Evolutionary conservation across 2,797 vertebrate genomes (phyloP).

Genomic region (Danio kyathit): DNA sequence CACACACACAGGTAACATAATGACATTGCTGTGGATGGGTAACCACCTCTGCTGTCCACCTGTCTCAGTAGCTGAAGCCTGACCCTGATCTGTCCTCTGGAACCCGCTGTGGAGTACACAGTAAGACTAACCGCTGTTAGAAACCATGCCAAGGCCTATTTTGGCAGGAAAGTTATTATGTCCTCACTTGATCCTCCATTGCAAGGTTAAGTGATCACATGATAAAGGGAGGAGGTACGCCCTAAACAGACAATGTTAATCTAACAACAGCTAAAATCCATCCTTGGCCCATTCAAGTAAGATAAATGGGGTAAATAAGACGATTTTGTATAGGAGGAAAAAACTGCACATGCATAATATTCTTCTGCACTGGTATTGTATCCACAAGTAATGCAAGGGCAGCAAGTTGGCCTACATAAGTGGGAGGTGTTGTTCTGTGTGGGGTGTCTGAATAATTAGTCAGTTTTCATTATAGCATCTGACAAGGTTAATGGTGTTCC

Average conservation of each 20-base stretch:
- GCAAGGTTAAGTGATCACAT: slow-evolving; percentile 53
- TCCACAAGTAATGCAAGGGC: slow-evolving; percentile 15
- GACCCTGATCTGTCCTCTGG: slow-evolving; percentile 38
- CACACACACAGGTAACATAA: background rate
- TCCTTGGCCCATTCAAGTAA: background rate
- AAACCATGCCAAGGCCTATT: slow-evolving; percentile 31
- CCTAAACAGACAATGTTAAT: slow-evolving; percentile 26
- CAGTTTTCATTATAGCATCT: slow-evolving; percentile 17
- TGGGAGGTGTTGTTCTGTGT: background rate
- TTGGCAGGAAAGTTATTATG: slow-evolving; percentile 33
- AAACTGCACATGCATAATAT: background rate
- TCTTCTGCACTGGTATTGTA: background rate
- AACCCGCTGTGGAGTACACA: slow-evolving; percentile 20
- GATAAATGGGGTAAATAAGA: background rate
- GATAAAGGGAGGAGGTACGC: slow-evolving; percentile 41
- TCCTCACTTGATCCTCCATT: slow-evolving; percentile 51
- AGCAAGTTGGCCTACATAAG: background rate
- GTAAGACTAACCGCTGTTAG: slow-evolving; percentile 40
- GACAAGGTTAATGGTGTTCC: slow-evolving; percentile 5
- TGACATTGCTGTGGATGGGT: slow-evolving; percentile 20
- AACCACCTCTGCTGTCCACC: slow-evolving; percentile 39
- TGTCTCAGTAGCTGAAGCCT: slow-evolving; percentile 22
- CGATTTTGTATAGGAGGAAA: background rate
- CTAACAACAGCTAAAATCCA: slow-evolving; percentile 7
- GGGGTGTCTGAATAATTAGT: background rate